Percentiles rank a stretch among this genome's conserved stretches.
phyloP scores from a whole-genome alignment of 2,888 invertebrate species.

The Lycophotia porphyrea region DNA sequence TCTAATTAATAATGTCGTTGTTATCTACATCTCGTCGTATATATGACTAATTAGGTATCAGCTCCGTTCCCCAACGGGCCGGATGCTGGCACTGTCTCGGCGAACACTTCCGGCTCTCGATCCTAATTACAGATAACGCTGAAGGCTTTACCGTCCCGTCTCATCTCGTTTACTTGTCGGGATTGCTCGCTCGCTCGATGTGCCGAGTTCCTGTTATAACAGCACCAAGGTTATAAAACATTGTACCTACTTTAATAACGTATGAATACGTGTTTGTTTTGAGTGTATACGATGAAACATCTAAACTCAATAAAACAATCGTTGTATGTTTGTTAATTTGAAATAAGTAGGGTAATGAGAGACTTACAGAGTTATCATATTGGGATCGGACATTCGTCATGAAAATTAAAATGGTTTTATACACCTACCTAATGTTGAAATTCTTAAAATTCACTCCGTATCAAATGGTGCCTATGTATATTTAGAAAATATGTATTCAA shows the following conservation, averaged over 20 bases:
- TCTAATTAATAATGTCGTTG: conserved; percentile 53
- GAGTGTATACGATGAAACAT: conserved; percentile 33
- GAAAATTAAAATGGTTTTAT: not conserved
- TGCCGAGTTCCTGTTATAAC: conserved; percentile 60
- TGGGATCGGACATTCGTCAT: not conserved
- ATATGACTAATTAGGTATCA: conserved; percentile 66
- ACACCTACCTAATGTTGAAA: not conserved
- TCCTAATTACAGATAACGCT: conserved; percentile 88
- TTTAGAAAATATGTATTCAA: conserved; percentile 24
- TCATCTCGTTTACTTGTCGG: conserved; percentile 80
- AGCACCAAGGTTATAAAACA: conserved; percentile 56
- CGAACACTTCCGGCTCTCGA: conserved; percentile 82
- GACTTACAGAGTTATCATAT: not conserved
- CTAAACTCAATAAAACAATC: conserved; percentile 2
- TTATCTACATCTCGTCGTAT: conserved; percentile 52
- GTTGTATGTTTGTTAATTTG: not conserved
- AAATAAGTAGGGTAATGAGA: not conserved
- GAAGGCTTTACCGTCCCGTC: conserved; percentile 73
- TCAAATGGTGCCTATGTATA: conserved; percentile 7
- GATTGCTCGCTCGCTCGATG: conserved; percentile 60
- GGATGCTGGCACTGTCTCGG: conserved; percentile 77
- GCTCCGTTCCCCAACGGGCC: conserved; percentile 57
- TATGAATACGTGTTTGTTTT: conserved; percentile 46
- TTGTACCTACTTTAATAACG: conserved; percentile 53
- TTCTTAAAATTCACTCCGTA: not conserved